Conservation (phyloP, 2,888 invertebrate species). For the Polia nebulosa region DNA sequence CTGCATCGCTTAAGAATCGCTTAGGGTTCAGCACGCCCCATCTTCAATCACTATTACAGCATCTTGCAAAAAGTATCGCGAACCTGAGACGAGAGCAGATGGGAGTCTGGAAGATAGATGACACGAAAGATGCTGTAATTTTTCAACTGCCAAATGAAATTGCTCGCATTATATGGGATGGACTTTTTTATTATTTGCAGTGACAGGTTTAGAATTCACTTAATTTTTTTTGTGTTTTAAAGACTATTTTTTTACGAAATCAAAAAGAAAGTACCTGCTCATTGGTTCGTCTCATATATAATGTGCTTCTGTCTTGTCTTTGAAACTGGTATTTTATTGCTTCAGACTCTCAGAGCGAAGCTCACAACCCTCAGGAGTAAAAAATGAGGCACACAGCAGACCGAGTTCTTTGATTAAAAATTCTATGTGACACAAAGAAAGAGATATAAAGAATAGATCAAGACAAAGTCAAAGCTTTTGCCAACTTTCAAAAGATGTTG, state of each 20-base stretch:
- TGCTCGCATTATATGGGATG: slow-evolving; percentile 20
- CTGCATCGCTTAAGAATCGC: slow-evolving; percentile 38
- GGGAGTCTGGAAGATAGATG: slow-evolving; percentile 48
- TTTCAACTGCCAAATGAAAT: slow-evolving; percentile 44
- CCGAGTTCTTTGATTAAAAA: slow-evolving; percentile 12
- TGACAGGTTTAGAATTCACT: not conserved
- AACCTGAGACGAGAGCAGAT: slow-evolving; percentile 37
- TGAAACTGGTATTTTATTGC: not conserved
- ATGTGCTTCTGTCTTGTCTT: slow-evolving; percentile 3
- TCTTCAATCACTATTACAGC: slow-evolving; percentile 39
- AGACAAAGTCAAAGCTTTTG: slow-evolving; percentile 19
- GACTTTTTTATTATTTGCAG: not conserved
- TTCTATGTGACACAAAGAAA: slow-evolving; percentile 35
- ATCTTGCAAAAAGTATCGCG: slow-evolving; percentile 30
- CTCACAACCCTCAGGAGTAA: not conserved
- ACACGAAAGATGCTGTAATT: slow-evolving; percentile 36
- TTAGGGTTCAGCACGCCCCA: slow-evolving; percentile 22
- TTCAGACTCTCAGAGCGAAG: not conserved
- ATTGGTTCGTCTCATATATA: not conserved
- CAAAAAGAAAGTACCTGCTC: not conserved
- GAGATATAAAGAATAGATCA: not conserved
- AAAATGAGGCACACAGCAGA: not conserved
- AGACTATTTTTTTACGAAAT: not conserved
- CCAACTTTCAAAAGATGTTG: slow-evolving; percentile 34
- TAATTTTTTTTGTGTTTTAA: not conserved